Evolutionary conservation across 2,888 invertebrate species (phyloP), one percentile per base, ranked within the genome.

Genomic region (Amiota mariae): DNA sequence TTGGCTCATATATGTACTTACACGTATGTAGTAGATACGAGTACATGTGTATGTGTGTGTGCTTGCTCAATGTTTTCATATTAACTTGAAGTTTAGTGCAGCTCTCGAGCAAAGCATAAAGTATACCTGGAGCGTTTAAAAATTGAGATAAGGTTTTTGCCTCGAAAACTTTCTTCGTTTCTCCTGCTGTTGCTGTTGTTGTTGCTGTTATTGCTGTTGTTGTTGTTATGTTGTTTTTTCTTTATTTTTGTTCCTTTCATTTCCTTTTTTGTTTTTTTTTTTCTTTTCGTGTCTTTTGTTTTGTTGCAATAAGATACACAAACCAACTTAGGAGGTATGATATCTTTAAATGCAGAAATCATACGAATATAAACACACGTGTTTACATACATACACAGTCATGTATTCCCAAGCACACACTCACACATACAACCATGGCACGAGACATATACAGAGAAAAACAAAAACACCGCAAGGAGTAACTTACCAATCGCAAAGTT

Each of bases 131-230:
- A 82, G 85, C 83, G 76, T 77, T 87, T 88, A 82, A 85, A 88
- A 89, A 87, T 88, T 88, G 86, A 85, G 88, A 89, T 89, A 89
- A 89, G 89, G 88, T 88, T 87, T 82, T 85, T 87, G 89, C 89
- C 88, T 87, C 83, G 82, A 85, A 88, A 87, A 89, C 87, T 88
- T 88, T 88, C 84, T 77, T 81, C 78, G 79, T 76, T 75, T 64
- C 59, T 18, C 63, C 74, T 73, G 49, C 57, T 49, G 15, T 63
- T 68, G 56, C 18, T 71, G 24, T 48, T 72, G 15, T 67, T 46
- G 61, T 18, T 71, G 51, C 72, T 36, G 15, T n/a, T n/a, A n/a
- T 70, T 57, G 73, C 24, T 24, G 1, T 47, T 72, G 71, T 73
- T 66, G 46, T 64, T 66, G 67, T 75, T 79, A 67, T 36, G 20